Evolutionary conservation across 2,113 vertebrate genomes (phyloP).

Genomic region (Sialia sialis): DNA sequence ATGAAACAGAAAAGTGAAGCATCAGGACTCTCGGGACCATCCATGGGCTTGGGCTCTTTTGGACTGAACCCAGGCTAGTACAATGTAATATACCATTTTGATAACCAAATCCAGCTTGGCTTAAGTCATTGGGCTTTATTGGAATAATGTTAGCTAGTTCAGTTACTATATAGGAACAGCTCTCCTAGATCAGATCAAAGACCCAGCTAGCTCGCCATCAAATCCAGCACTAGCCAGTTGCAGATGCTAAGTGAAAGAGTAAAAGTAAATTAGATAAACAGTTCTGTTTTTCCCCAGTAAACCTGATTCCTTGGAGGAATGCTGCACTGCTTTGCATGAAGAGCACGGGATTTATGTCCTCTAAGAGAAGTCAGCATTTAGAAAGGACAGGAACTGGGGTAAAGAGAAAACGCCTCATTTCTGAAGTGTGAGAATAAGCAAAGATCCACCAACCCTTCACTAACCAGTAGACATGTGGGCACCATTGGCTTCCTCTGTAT

Average conservation of each 20-base stretch:
- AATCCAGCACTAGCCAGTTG: not conserved
- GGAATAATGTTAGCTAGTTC: not conserved
- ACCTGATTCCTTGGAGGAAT: not conserved
- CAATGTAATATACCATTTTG: not conserved
- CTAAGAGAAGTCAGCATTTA: not conserved
- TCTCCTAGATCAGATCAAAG: not conserved
- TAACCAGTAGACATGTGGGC: not conserved
- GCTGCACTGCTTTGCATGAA: not conserved
- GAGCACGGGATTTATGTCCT: not conserved
- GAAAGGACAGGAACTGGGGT: not conserved
- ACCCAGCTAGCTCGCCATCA: not conserved
- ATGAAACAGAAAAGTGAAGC: not conserved
- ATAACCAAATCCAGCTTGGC: not conserved
- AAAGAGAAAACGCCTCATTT: not conserved
- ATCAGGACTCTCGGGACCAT: fast-evolving
- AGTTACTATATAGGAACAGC: not conserved
- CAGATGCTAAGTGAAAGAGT: not conserved
- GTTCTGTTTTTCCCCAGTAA: not conserved
- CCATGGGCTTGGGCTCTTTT: not conserved
- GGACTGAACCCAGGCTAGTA: not conserved
- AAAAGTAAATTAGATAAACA: not conserved
- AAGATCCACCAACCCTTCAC: not conserved
- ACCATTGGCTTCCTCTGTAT: not conserved
- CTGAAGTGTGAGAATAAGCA: not conserved
- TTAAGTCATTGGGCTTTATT: not conserved